Evolutionary conservation across 1,140 invertebrate species (phyloP), one percentile per base, ranked within the genome.

Genomic region (Chymomyza costata): DNA sequence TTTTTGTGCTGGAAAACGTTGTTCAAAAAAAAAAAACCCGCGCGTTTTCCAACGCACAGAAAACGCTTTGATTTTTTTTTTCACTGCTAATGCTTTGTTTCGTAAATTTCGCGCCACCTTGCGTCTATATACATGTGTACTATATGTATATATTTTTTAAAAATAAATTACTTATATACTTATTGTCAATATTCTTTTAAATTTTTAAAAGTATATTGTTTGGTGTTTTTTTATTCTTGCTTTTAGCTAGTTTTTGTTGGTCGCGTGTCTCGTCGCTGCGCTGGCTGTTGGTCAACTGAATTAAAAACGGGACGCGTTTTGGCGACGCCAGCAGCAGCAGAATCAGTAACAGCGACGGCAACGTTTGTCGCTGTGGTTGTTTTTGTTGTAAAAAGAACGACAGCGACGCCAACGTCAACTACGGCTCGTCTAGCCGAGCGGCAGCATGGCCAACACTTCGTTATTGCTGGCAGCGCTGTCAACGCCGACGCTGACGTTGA

Each of bases 261-360:
- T 81, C 73, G 67, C 71, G 80, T 74, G 80, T 81, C 65, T 64
- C 63, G 59, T 69, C 60, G 69, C 61, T 57, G 64, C 66, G 67
- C 61, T 60, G 80, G 71, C 64, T 83, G 78, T 78, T 82, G 80
- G 80, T 83, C 80, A 83, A 83, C 80, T 83, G 69, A 83, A 74
- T 83, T 83, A 83, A 83, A 65, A 81, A 81, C 70, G 80, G 49
- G 60, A 57, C 67, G 63, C 45, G 30, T 45, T 60, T 41, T 45
- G 54, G 50, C 57, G 55, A 50, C 45, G 28, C 28, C 54, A 46
- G 49, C 63, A 41, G 46, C 43, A 43, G 14, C 28, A 46, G 49
- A 57, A 41, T 41, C 43, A 43, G 14, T 21, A 37, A 45, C 59
- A 41, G 25, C 19, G 47, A 16, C 44, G 43, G 50, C 65, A 40